Percentiles rank a stretch among this genome's conserved stretches.
Conservation (phyloP, 1,140 invertebrate species). For the Ruditapes philippinarum region DNA sequence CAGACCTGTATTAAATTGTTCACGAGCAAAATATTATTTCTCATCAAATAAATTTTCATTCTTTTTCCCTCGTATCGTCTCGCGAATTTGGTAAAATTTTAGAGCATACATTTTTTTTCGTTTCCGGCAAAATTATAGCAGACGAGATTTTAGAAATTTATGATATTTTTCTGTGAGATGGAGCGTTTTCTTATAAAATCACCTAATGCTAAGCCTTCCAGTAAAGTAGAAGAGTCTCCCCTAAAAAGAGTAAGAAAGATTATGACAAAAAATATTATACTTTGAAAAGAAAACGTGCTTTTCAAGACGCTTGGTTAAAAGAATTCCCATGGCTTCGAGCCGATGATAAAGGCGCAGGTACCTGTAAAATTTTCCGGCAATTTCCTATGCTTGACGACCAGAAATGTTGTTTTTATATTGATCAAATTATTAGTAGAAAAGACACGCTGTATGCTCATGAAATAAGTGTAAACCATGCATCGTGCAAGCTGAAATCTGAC, state of each 20-base stretch:
- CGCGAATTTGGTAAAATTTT: too few species aligned
- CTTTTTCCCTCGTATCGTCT: too few species aligned
- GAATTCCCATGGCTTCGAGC: neutral
- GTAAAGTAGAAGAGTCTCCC: neutral
- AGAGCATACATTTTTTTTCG: too few species aligned
- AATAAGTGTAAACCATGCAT: slow-evolving; percentile 11
- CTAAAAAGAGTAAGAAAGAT: neutral
- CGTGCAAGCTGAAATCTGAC: slow-evolving; percentile 11
- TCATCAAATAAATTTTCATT: too few species aligned
- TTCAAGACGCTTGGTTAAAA: neutral
- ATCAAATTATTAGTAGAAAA: neutral
- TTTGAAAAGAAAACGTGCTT: neutral
- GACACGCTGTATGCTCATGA: slow-evolving; percentile 2
- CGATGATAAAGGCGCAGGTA: neutral
- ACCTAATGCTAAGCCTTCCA: neutral
- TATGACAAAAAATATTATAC: neutral
- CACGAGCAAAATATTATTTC: too few species aligned
- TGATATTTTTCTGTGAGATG: too few species aligned
- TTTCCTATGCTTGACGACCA: neutral
- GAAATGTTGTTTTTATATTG: slow-evolving; percentile 20
- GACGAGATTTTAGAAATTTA: too few species aligned
- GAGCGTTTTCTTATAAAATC: too few species aligned
- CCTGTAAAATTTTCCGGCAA: neutral
- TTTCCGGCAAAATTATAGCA: too few species aligned
- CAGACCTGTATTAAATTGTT: too few species aligned